Evolutionary conservation across 2,888 invertebrate species (phyloP).

Genomic region (Phengaris alcon): DNA sequence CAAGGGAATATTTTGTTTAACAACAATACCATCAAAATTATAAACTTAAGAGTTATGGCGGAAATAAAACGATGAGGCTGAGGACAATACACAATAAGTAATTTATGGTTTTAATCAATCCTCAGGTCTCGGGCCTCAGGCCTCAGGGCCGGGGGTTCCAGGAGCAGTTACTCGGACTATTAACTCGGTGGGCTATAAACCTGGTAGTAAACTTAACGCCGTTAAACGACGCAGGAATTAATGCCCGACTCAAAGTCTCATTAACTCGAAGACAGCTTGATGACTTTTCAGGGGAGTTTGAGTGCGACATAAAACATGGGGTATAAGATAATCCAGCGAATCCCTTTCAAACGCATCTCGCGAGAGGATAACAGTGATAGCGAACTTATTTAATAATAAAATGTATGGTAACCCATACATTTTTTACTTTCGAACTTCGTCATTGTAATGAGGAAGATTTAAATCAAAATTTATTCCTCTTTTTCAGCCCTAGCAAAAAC

Average conservation of each 20-base stretch:
- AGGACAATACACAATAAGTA: background rate
- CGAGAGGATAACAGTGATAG: too few relatives aligned
- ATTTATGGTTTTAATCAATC: constrained; percentile 8
- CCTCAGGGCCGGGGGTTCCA: background rate
- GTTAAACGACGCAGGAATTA: background rate
- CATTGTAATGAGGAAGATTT: too few relatives aligned
- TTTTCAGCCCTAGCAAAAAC: too few relatives aligned
- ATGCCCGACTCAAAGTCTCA: background rate
- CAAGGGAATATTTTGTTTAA: background rate
- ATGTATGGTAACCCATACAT: too few relatives aligned
- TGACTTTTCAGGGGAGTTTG: background rate
- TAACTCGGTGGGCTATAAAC: constrained; percentile 6
- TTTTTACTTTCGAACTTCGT: too few relatives aligned
- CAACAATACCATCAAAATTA: background rate
- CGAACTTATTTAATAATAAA: too few relatives aligned
- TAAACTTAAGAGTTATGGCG: background rate
- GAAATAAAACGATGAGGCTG: background rate
- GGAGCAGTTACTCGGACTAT: background rate
- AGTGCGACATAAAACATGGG: background rate
- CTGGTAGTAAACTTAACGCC: constrained; percentile 10
- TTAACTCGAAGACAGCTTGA: constrained; percentile 11
- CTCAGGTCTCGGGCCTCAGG: background rate
- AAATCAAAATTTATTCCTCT: too few relatives aligned
- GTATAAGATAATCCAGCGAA: too few relatives aligned
- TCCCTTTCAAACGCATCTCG: too few relatives aligned